phyloP scores from a whole-genome alignment of 2,113 vertebrate genomes.

The Nycticryphes semicollaris region DNA sequence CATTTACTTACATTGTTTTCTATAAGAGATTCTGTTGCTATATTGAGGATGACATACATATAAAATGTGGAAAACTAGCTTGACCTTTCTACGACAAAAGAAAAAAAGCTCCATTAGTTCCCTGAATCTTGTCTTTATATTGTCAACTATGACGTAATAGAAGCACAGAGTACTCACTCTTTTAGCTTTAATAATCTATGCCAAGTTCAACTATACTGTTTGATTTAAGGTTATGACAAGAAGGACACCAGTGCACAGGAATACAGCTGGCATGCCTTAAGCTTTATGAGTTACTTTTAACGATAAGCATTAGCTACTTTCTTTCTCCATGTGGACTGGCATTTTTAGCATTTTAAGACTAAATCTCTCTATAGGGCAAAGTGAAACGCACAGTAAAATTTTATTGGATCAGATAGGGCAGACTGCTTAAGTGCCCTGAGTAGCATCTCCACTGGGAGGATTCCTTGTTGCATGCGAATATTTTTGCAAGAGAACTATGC shows the following conservation, averaged over 20 bases:
- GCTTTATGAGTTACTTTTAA: slow-evolving; percentile 40
- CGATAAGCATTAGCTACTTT: slow-evolving; percentile 26
- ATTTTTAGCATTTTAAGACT: slow-evolving; percentile 51
- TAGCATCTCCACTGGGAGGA: neutral
- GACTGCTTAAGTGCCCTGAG: slow-evolving; percentile 14
- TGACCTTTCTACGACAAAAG: slow-evolving; percentile 80
- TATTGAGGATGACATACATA: slow-evolving; percentile 81
- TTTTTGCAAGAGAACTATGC: neutral
- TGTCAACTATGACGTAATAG: slow-evolving; percentile 76
- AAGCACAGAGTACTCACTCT: slow-evolving; percentile 55
- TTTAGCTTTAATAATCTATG: slow-evolving; percentile 73
- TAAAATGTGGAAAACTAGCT: slow-evolving; percentile 79
- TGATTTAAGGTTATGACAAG: slow-evolving; percentile 66
- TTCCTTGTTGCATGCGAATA: neutral
- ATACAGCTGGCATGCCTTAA: slow-evolving; percentile 53
- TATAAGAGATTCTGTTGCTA: slow-evolving; percentile 80
- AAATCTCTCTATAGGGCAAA: slow-evolving; percentile 30
- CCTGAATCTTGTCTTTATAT: slow-evolving; percentile 71
- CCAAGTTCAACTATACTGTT: slow-evolving; percentile 55
- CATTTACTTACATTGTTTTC: slow-evolving; percentile 86
- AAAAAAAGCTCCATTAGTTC: slow-evolving; percentile 71
- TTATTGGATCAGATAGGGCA: slow-evolving; percentile 11
- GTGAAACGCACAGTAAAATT: slow-evolving; percentile 30
- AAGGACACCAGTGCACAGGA: slow-evolving; percentile 11
- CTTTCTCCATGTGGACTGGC: slow-evolving; percentile 13